Evolutionary conservation across 2,797 vertebrate genomes (phyloP).

Genomic region (Macroramphosus scolopax): DNA sequence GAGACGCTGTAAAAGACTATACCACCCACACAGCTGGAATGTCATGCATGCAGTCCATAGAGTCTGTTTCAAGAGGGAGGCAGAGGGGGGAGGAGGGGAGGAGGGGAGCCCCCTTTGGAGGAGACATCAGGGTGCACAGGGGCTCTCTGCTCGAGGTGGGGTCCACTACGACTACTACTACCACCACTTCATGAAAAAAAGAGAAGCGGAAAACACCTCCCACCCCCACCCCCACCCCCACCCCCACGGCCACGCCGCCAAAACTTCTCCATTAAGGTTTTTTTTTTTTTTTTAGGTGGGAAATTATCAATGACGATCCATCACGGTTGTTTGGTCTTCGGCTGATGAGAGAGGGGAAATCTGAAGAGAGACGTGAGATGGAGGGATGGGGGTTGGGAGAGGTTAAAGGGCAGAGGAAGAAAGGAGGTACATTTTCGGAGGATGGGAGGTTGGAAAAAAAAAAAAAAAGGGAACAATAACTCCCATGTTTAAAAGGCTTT

Average conservation of each 20-base stretch:
- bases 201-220: conserved; percentile 51
- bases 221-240: too few species aligned
- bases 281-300: conserved; percentile 47
- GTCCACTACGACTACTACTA: conserved; percentile 25
- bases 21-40: conserved; percentile 93
- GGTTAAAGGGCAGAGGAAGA: conserved; percentile 85
- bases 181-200: conserved; percentile 44
- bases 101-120: conserved; percentile 42
- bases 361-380: conserved; percentile 60
- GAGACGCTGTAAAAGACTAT: conserved; percentile 80
- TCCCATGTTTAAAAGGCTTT: conserved; percentile 74
- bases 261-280: conserved; percentile 81
- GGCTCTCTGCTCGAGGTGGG: conserved; percentile 62
- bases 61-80: conserved; percentile 76
- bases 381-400: conserved; percentile 73
- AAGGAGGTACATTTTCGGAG: conserved; percentile 82
- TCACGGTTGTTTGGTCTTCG: conserved; percentile 74
- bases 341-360: conserved; percentile 64
- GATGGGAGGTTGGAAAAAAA: conserved; percentile 79
- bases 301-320: conserved; percentile 88
- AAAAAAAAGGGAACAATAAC: conserved; percentile 72
- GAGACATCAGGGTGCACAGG: conserved; percentile 48
- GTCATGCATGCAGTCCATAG: conserved; percentile 87
- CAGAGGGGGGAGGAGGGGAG: conserved; percentile 18
- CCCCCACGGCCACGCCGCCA: too few species aligned